Base-by-base conservation (phyloP, 1,140 invertebrate genomes). In the Melanaphis sacchari region DNA sequence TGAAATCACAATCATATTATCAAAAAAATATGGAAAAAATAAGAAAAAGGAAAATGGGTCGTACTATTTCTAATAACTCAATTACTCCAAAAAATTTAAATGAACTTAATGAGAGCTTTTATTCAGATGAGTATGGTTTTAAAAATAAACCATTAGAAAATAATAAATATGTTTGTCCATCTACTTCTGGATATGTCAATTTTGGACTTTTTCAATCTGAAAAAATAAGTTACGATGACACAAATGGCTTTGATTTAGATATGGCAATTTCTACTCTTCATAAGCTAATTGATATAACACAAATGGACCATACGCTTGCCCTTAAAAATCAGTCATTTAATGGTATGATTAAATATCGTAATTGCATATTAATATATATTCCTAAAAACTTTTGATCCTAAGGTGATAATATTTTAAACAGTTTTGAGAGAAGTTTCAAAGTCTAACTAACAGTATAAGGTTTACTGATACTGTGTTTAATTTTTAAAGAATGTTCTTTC, bases 181-280 rank as follows among this genome's bases (percentile, higher is more conserved):
- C 91, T 93, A 84, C 91, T 41, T 52, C 91, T 41, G 91, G 91
- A 38, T 93, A 93, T 54, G 49, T 93, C 7, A 93, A 93, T 54
- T 93, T 93, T 93, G 91, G 76, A 36, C 76, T 93, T 82, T 93
- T 93, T 52, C 91, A 93, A 41, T 93, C 91, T 21, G 91, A 93
- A n/a, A 26, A 93, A 85, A 93, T 93, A 22, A 93, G 40, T 84
- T 38, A 93, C 11, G 38, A 93, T 40, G 46, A 85, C n/a, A 54
- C 52, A 4, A 54, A 93, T 52, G 91, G 81, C 22, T 84, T 93
- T 52, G 76, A 93, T 93, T 85, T 93, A 41, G 91, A 93, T 82
- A 93, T 54, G 81, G 91, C 91, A 40, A 82, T 93, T 38, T 85
- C 91, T 40, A 76, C 76, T 85, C 76, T 93, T n/a, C 38, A 85